These are phyloP conservation scores for Gambelia wislizenii DNA, from an alignment of 2,797 vertebrate genomes.

Conservation along the genomic window DNA sequence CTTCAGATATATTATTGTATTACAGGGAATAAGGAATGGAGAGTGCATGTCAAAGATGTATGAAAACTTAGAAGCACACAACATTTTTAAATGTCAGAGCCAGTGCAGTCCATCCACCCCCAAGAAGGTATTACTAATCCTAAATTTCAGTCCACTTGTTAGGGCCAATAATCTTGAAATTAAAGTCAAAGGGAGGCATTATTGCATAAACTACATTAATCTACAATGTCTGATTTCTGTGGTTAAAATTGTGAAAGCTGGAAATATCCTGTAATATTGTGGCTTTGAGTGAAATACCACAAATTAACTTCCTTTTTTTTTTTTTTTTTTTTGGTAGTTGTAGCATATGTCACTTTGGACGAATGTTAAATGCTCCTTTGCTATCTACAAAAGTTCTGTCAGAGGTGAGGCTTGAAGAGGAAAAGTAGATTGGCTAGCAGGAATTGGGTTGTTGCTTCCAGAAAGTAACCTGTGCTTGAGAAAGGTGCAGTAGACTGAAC, in stretches of 20 bases:
- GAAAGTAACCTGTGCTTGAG: background rate
- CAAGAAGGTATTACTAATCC: background rate
- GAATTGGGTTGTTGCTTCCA: background rate
- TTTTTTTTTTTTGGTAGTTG: constrained; percentile 40
- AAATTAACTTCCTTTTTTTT: constrained; percentile 56
- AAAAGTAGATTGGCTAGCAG: background rate
- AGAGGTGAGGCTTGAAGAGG: background rate
- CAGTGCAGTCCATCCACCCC: background rate
- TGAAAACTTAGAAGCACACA: background rate
- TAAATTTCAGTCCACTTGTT: background rate
- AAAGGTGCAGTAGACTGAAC: background rate
- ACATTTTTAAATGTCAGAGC: background rate
- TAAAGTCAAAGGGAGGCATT: background rate
- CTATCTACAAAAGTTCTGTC: background rate
- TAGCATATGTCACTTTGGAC: background rate
- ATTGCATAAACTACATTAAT: background rate
- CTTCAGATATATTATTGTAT: background rate
- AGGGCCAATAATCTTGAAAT: background rate
- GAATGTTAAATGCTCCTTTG: background rate
- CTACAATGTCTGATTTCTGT: constrained; percentile 53
- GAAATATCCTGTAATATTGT: constrained; percentile 62
- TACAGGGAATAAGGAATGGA: background rate
- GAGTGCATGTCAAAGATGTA: background rate
- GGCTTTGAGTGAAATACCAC: constrained; percentile 56
- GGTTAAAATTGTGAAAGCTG: constrained; percentile 64